Conservation (phyloP, 2,888 invertebrate genomes). For the Petrophora chlorosata region DNA sequence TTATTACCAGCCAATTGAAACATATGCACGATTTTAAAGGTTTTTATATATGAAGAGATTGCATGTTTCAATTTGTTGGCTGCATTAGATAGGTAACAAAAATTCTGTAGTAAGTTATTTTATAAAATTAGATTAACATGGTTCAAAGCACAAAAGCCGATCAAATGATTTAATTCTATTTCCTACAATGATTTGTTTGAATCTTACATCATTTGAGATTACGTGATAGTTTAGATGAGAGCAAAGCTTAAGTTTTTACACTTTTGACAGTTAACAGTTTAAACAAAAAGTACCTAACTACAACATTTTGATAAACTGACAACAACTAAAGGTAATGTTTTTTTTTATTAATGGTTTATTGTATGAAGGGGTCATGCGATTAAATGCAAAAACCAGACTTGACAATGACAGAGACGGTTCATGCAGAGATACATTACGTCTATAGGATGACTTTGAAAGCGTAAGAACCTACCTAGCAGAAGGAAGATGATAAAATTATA, state of each 20-base stretch:
- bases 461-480: slow-evolving; percentile 41
- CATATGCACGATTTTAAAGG: no score
- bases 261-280: slow-evolving; percentile 10
- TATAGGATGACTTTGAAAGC: slow-evolving; percentile 39
- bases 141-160: slow-evolving; percentile 49
- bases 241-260: slow-evolving; percentile 46
- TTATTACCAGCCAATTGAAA: no score
- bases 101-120: no score
- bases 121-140: slow-evolving; percentile 1
- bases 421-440: slow-evolving; percentile 46
- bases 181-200: slow-evolving; percentile 45
- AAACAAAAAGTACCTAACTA: slow-evolving; percentile 39
- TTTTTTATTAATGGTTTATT: slow-evolving; percentile 47
- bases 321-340: slow-evolving; percentile 52
- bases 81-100: no score
- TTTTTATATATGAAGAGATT: no score
- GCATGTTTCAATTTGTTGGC: no score
- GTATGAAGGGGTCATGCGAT: slow-evolving; percentile 66
- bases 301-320: slow-evolving; percentile 45
- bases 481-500: slow-evolving; percentile 48
- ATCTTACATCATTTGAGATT: slow-evolving; percentile 4
- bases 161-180: slow-evolving; percentile 40
- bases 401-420: slow-evolving; percentile 55
- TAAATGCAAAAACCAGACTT: slow-evolving; percentile 58
- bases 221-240: slow-evolving; percentile 40